A percentile compares a stretch with the other conserved stretches of the same genome.
Evolutionary conservation across 2,113 vertebrate species (phyloP).

Genomic region (Struthio camelus): DNA sequence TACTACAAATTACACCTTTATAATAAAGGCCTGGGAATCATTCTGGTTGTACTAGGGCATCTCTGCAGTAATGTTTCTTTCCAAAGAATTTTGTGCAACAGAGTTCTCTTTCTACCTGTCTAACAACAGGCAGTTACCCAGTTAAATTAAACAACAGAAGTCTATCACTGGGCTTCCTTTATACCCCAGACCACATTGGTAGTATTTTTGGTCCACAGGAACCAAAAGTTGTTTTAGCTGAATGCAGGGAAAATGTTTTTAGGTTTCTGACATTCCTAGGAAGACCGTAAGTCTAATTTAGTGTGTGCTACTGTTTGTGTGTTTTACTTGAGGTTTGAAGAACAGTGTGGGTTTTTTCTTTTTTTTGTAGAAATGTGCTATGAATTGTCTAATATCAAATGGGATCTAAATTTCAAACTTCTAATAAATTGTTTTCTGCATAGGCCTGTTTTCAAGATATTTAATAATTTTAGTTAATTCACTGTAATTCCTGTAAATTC

Average conservation of each 20-base stretch:
- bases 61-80: neutral
- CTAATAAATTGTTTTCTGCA: neutral
- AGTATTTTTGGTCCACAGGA: neutral
- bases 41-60: neutral
- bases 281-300: neutral
- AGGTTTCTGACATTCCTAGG: neutral
- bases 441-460: neutral
- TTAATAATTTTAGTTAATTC: neutral
- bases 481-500: neutral
- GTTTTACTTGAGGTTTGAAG: neutral
- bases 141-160: no score
- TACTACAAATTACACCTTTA: neutral
- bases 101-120: neutral
- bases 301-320: neutral
- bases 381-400: neutral
- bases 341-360: no score
- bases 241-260: neutral
- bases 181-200: neutral
- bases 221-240: neutral
- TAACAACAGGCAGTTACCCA: neutral
- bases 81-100: neutral
- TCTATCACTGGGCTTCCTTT: neutral
- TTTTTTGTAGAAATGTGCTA: neutral
- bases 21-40: neutral
- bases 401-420: neutral